These are phyloP conservation scores for Eupleurogrammus muticus DNA, from an alignment of 2,797 vertebrate genomes.

Conservation along the genomic window DNA sequence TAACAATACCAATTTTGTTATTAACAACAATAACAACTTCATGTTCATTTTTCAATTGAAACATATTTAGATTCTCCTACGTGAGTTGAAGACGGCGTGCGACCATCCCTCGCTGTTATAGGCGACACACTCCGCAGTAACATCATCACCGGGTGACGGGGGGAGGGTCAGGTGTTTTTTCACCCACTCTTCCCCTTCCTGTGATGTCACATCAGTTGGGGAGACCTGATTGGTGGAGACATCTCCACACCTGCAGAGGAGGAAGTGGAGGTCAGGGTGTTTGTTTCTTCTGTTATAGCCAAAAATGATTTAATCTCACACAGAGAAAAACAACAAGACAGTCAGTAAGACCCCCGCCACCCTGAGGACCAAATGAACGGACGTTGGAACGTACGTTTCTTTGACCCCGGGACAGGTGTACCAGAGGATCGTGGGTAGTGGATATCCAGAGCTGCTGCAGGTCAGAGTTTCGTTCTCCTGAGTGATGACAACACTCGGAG, in stretches of 20 bases:
- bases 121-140: conserved; percentile 85
- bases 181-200: conserved; percentile 72
- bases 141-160: conserved; percentile 59
- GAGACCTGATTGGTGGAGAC: conserved; percentile 22
- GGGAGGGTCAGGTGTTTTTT: conserved; percentile 65
- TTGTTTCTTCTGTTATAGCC: not conserved
- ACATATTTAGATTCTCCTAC: conserved; percentile 50
- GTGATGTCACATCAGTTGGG: conserved; percentile 6
- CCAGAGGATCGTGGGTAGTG: conserved; percentile 86
- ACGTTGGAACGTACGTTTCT: conserved; percentile 75
- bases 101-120: conserved; percentile 77
- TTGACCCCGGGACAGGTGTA: conserved; percentile 73
- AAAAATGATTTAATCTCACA: too few relatives aligned
- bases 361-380: not conserved
- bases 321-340: too few relatives aligned
- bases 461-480: conserved; percentile 65
- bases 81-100: conserved; percentile 44
- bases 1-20: not conserved
- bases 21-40: too few relatives aligned
- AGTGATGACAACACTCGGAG: conserved; percentile 53
- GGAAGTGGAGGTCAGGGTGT: not conserved
- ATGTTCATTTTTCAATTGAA: not conserved
- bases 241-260: conserved; percentile 68
- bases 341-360: too few relatives aligned
- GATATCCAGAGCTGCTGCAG: conserved; percentile 86